Base-by-base conservation (phyloP, 1,140 invertebrate genomes). In the Zelostemma sp. region DNA sequence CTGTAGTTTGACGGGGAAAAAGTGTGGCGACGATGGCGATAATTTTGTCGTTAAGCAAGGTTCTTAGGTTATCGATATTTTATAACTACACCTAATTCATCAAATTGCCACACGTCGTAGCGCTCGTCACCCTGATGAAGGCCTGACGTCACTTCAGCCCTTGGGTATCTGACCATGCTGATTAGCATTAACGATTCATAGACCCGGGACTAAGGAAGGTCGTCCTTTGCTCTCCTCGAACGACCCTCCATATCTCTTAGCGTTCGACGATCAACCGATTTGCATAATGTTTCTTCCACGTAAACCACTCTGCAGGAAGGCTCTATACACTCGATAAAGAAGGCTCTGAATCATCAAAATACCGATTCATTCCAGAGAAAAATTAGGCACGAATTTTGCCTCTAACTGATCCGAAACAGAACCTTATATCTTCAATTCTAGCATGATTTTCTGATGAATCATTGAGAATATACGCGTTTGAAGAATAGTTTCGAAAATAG, bases 101-200 rank as follows among this genome's bases (percentile, higher is more conserved):
- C 80, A 80, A 77, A 71, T 67, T 64, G 55, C 62, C 72, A 74
- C 72, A 73, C 71, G 66, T 77, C 63, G 68, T 64, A 54, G 68
- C 35, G 25, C 61, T 67, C 68, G 56, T 74, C 70, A 56, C 62
- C 54, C 60, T 80, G 78, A 80, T 73, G 75, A 78, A 76, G 77
- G 75, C 70, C 76, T 75, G 77, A 80, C 79, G 73, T 79, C 75
- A 75, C 68, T 62, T 73, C 67, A 53, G 70, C 66, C 70, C 55
- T 46, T 57, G 68, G 63, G 60, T 67, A 74, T 64, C 75, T 74
- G 75, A 77, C 78, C 70, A 78, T 75, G 65, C 75, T 80, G 79
- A 82, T 82, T 82, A 80, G 79, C 79, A 82, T 82, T 82, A 81
- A 81, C 74, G 77, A 82, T 82, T 82, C 80, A 82, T 80, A 78